phyloP scores from a whole-genome alignment of 2,113 vertebrate species.

The Apodemus sylvaticus region DNA sequence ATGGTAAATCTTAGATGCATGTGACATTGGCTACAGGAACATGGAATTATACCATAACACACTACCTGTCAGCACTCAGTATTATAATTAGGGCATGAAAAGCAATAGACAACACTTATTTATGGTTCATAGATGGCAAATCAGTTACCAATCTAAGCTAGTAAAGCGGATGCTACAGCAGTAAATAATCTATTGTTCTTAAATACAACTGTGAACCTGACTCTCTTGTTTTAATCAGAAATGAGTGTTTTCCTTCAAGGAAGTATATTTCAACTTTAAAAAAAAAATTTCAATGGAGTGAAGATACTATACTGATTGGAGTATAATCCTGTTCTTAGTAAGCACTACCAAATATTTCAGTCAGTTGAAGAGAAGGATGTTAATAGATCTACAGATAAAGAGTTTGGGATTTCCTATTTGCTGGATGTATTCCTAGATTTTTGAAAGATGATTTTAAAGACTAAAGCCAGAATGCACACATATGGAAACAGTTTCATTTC shows the following conservation, averaged over 20 bases:
- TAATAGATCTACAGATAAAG: neutral
- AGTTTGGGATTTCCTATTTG: neutral
- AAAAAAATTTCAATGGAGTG: neutral
- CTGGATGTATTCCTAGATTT: neutral
- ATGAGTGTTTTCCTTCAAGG: neutral
- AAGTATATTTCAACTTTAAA: neutral
- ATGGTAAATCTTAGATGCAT: conserved; percentile 65
- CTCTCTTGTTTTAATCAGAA: neutral
- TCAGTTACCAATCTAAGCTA: conserved; percentile 4
- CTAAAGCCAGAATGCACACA: neutral
- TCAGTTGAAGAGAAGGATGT: neutral
- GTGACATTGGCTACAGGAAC: neutral
- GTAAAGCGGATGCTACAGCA: neutral
- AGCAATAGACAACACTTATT: neutral
- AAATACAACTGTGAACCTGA: neutral
- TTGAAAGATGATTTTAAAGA: neutral
- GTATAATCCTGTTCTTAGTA: neutral
- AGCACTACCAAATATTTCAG: neutral
- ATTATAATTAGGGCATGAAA: conserved; percentile 22
- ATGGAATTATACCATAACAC: neutral
- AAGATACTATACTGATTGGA: neutral
- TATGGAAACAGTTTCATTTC: neutral
- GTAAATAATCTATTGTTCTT: neutral
- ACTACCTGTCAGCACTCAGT: neutral
- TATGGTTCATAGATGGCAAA: neutral